Base-by-base conservation (phyloP, 2,797 vertebrate genomes). In the Carapus acus region DNA sequence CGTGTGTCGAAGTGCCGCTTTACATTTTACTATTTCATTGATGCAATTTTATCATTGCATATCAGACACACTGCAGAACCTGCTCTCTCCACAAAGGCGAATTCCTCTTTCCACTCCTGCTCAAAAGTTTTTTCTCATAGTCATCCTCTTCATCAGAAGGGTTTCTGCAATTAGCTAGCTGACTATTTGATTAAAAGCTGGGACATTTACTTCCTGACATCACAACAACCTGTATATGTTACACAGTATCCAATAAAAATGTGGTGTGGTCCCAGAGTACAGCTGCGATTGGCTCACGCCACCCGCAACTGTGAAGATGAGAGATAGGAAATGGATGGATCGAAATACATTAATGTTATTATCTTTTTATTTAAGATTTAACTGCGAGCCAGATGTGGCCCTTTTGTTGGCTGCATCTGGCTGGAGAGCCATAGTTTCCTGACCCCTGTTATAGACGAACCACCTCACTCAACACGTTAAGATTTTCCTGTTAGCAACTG, bases 1-100 rank as follows among this genome's bases (percentile, higher is more conserved):
- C 23, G 50, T 31, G 58, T 74, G 42, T 65, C 49, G 17, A 65
- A 73, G 43, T 72, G 60, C 20, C 27, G 43, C 65, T 73, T 68
- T 61, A 65, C 5, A 65, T 69, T 66, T 36, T 47, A 43, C 43
- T n/a, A 20, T 70, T 72, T 72, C 42, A 67, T 54, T 50, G 14
- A 62, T 55, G 54, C 3, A 59, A 73, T 66, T 62, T 54, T 61
- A 12, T 68, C 57, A 68, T 43, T 65, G 48, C 53, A 55, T 0
- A 46, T 46, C 46, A 62, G 44, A 50, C 60, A 61, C 38, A 61
- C 41, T 16, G 46, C 59, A 56, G 55, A 63, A 36, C 64, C 47
- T 56, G 55, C 58, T 58, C 46, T 58, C 39, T 45, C 49, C 42
- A 64, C 55, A 57, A 67, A 68, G 23, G 61, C 27, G 7, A 67